Percentiles rank a stretch among this genome's conserved stretches.
These are phyloP conservation scores for Nomada lathburiana DNA, from an alignment of 2,888 invertebrate species.

Conservation along the genomic window DNA sequence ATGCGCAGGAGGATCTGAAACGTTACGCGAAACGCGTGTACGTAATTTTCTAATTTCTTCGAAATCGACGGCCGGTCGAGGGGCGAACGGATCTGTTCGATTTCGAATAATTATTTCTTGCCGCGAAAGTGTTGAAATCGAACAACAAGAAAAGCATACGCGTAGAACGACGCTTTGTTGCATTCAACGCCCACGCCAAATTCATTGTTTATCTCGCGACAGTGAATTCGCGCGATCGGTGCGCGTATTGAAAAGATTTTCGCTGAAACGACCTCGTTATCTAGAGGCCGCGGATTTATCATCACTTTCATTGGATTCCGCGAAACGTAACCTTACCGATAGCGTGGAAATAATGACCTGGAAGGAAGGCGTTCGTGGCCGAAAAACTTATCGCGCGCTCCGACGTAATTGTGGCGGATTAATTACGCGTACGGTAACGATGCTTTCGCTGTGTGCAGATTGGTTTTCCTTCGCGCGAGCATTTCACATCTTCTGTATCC, in stretches of 20 bases:
- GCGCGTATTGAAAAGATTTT: background rate
- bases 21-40: conserved; percentile 13
- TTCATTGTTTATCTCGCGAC: background rate
- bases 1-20: conserved; percentile 35
- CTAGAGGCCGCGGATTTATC: conserved; percentile 26
- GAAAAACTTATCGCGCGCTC: conserved; percentile 21
- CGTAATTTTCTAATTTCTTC: conserved; percentile 54
- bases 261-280: conserved; percentile 23
- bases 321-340: conserved; percentile 15
- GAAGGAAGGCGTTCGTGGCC: background rate
- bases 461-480: background rate
- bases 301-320: conserved; percentile 31
- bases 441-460: conserved; percentile 29
- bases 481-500: background rate
- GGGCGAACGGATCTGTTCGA: background rate
- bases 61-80: conserved; percentile 38
- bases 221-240: background rate
- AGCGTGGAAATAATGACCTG: background rate
- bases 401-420: conserved; percentile 38
- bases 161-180: background rate
- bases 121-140: conserved; percentile 30
- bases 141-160: conserved; percentile 4
- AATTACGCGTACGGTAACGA: conserved; percentile 26
- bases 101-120: conserved; percentile 10
- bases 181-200: background rate